These are phyloP conservation scores for Drosophila borborema DNA, from an alignment of 2,888 invertebrate species.

Conservation along the genomic window DNA sequence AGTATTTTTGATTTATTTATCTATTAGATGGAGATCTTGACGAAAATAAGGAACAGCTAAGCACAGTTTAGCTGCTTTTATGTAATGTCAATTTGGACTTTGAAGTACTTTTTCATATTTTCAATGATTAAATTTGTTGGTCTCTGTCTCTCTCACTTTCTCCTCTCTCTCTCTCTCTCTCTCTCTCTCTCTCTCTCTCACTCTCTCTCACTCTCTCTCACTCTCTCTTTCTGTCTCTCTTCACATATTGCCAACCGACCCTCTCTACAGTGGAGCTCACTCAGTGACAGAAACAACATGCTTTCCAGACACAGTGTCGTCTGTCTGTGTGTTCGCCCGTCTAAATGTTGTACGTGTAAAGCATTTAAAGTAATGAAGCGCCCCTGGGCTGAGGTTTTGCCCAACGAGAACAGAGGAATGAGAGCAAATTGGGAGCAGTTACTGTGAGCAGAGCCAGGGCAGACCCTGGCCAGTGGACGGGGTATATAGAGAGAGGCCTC, in stretches of 20 bases:
- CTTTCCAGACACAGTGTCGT: slow-evolving; percentile 51
- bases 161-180: not conserved
- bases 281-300: slow-evolving; percentile 34
- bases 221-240: not conserved
- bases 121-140: not conserved
- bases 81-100: not conserved
- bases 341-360: slow-evolving; percentile 76
- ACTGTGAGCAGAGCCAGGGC: too few species aligned
- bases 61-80: not conserved
- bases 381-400: slow-evolving; percentile 28
- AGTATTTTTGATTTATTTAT: not conserved
- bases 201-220: not conserved
- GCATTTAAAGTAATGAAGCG: slow-evolving; percentile 77
- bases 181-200: not conserved
- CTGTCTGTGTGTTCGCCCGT: slow-evolving; percentile 30
- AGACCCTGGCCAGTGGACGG: not conserved
- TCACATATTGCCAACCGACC: not conserved
- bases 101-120: not conserved
- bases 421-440: not conserved
- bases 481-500: not conserved
- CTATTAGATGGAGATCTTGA: not conserved
- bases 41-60: not conserved
- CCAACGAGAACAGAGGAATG: not conserved
- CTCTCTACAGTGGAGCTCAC: not conserved
- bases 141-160: not conserved